Evolutionary conservation across 2,113 vertebrate species (phyloP).

Genomic region (Puffinus mauretanicus): DNA sequence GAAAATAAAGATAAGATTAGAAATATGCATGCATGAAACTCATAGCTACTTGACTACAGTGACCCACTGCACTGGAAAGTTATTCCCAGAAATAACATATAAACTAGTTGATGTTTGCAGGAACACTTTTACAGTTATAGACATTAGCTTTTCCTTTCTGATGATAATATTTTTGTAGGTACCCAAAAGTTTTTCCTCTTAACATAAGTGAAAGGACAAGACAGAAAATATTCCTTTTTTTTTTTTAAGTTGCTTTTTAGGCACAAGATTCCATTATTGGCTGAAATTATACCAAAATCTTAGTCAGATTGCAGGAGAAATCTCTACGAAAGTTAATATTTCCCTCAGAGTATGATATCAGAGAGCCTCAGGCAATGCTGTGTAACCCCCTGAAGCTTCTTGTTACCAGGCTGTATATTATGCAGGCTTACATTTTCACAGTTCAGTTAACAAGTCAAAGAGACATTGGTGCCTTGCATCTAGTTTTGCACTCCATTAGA

Average conservation of each 20-base stretch:
- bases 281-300: slow-evolving; percentile 34
- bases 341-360: slow-evolving; percentile 59
- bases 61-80: not conserved
- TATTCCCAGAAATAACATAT: not conserved
- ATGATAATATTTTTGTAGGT: not conserved
- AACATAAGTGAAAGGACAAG: not conserved
- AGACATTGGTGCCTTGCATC: slow-evolving; percentile 35
- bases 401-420: slow-evolving; percentile 43
- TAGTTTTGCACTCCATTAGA: slow-evolving; percentile 52
- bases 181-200: not conserved
- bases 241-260: not conserved
- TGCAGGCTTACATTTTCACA: slow-evolving; percentile 61
- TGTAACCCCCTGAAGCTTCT: slow-evolving; percentile 67
- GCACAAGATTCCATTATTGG: not conserved
- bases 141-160: not conserved
- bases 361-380: slow-evolving; percentile 58
- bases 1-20: not conserved
- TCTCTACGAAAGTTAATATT: slow-evolving; percentile 58
- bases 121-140: not conserved
- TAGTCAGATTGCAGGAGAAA: slow-evolving; percentile 42
- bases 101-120: not conserved
- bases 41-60: not conserved
- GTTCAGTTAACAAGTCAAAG: slow-evolving; percentile 71
- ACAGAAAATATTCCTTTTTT: not conserved
- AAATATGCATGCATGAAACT: not conserved